A percentile compares a stretch with the other conserved stretches of the same genome.
Conservation (phyloP, 2,797 vertebrate genomes). For the Cyclopterus lumpus region DNA sequence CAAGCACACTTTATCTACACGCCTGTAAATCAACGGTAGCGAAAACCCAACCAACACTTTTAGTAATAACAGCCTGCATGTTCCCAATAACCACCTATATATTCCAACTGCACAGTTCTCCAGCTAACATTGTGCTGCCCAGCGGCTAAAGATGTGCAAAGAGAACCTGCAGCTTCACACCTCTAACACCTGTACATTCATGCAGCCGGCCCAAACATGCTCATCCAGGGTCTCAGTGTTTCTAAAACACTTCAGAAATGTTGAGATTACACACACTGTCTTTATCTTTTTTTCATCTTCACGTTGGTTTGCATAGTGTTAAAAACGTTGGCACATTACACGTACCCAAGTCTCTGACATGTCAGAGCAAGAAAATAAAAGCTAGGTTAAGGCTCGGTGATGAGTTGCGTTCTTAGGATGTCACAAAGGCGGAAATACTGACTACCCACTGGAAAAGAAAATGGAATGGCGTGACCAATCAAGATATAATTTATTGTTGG, state of each 20-base stretch:
- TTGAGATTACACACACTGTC: conserved; percentile 40
- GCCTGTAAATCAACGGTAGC: conserved; percentile 31
- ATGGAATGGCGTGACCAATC: neutral
- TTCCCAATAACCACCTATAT: conserved; percentile 17
- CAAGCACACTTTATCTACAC: neutral
- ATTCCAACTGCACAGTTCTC: conserved; percentile 5
- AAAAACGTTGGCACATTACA: conserved; percentile 2
- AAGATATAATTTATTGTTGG: neutral
- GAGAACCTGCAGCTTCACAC: conserved; percentile 5
- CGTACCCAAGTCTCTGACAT: conserved; percentile 1
- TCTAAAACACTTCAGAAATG: conserved; percentile 41
- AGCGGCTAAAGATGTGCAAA: conserved; percentile 35
- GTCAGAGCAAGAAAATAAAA: conserved; percentile 33
- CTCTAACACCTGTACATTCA: conserved; percentile 21
- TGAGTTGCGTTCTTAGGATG: conserved; percentile 34
- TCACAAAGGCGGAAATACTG: conserved; percentile 42
- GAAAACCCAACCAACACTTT: neutral
- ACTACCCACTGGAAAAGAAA: conserved; percentile 26
- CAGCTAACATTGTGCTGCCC: conserved; percentile 43
- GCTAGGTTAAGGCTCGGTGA: conserved; percentile 15
- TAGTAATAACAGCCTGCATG: conserved; percentile 38
- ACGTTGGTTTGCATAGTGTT: conserved; percentile 5
- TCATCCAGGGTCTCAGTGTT: conserved; percentile 18
- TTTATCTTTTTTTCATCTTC: conserved; percentile 34
- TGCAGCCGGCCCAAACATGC: conserved; percentile 42